Percentiles rank a stretch among this genome's conserved stretches.
These are phyloP conservation scores for Ormia ochracea DNA, from an alignment of 2,888 invertebrate species.

Conservation along the genomic window DNA sequence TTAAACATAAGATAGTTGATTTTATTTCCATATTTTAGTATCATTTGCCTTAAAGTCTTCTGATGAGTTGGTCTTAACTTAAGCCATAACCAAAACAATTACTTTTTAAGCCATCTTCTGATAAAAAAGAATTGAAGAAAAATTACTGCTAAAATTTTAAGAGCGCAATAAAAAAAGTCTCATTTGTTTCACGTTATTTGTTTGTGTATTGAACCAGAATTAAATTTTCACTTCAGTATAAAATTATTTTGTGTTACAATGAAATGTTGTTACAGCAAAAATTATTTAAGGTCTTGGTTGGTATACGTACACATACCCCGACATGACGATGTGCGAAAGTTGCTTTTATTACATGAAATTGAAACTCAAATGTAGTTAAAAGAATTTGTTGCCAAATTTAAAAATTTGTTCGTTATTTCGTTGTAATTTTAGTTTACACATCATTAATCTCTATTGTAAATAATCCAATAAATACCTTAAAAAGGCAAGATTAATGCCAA, in stretches of 20 bases:
- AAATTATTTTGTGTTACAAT: neutral
- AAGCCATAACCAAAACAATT: too few species aligned
- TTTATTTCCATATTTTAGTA: too few species aligned
- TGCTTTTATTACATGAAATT: too few species aligned
- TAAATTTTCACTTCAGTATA: neutral
- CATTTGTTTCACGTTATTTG: too few species aligned
- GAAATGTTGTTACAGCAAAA: neutral
- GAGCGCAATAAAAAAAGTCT: too few species aligned
- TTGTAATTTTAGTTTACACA: neutral
- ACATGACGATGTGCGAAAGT: neutral
- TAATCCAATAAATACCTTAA: neutral
- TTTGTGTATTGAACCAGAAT: too few species aligned
- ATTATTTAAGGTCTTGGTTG: neutral
- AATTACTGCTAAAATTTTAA: too few species aligned
- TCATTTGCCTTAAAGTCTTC: too few species aligned
- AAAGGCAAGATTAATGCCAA: neutral
- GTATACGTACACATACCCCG: neutral
- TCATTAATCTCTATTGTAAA: conserved; percentile 15
- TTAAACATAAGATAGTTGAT: too few species aligned
- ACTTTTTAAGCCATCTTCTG: too few species aligned
- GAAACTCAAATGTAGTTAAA: neutral
- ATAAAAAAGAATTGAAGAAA: too few species aligned
- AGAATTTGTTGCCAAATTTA: neutral
- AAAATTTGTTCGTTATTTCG: neutral
- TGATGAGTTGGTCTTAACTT: too few species aligned